Evolutionary conservation across 2,888 invertebrate species (phyloP).

Genomic region (Drosophila sordidula): DNA sequence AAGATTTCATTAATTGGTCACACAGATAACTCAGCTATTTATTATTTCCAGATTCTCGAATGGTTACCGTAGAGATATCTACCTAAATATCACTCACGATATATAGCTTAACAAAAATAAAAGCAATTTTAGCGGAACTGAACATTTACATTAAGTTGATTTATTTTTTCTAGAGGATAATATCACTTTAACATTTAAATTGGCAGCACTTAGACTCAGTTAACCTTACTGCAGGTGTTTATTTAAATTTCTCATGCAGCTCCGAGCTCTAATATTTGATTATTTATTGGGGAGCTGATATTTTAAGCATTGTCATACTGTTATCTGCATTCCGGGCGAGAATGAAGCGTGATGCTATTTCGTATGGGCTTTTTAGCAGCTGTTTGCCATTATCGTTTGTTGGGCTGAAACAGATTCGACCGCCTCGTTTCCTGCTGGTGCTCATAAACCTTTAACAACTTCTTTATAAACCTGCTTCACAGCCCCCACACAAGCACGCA

Average conservation of each 20-base stretch:
- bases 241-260: conserved; percentile 19
- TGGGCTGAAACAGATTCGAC: conserved; percentile 19
- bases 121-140: no score
- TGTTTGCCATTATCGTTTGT: conserved; percentile 55
- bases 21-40: no score
- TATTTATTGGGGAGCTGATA: conserved; percentile 21
- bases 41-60: no score
- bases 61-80: no score
- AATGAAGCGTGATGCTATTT: conserved; percentile 39
- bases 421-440: conserved; percentile 32
- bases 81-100: no score
- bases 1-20: no score
- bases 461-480: conserved; percentile 58
- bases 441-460: conserved; percentile 66
- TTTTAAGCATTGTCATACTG: conserved; percentile 38
- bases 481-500: conserved; percentile 32
- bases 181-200: background rate
- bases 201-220: background rate
- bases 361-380: conserved; percentile 51
- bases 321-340: conserved; percentile 39
- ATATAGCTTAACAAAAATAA: no score
- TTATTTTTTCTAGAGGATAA: background rate
- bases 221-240: conserved; percentile 16
- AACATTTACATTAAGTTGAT: background rate
- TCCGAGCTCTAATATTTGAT: conserved; percentile 4